phyloP scores from a whole-genome alignment of 1,140 invertebrate species.

The Akabosia matsudoensis region DNA sequence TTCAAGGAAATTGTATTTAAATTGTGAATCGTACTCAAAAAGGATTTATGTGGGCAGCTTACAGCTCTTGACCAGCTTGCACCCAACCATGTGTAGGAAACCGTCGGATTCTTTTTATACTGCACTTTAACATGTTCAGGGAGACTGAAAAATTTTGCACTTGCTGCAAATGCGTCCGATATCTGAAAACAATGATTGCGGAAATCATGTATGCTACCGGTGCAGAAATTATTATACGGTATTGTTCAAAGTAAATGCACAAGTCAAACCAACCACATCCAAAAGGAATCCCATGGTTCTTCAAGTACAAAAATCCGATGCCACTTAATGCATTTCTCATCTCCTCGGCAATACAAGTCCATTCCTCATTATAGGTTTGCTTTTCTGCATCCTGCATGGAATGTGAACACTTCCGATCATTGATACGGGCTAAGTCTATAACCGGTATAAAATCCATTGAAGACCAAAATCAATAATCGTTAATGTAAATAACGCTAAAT shows the following conservation, averaged over 20 bases:
- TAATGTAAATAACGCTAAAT: not conserved
- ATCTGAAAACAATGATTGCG: slow-evolving; percentile 4
- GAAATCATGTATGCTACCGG: too few relatives aligned
- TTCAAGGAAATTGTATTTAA: too few relatives aligned
- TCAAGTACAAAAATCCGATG: slow-evolving; percentile 35
- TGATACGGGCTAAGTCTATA: not conserved
- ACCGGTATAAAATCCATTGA: slow-evolving; percentile 15
- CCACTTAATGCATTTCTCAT: slow-evolving; percentile 21
- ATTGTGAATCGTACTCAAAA: too few relatives aligned
- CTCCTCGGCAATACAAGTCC: slow-evolving; percentile 10
- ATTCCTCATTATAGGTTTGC: too few relatives aligned
- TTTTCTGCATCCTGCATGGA: too few relatives aligned
- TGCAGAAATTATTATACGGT: too few relatives aligned
- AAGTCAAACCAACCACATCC: not conserved
- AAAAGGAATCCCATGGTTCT: slow-evolving; percentile 27
- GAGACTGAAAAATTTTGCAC: slow-evolving; percentile 8
- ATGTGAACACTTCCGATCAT: too few relatives aligned
- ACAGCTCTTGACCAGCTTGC: slow-evolving; percentile 22
- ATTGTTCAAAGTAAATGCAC: not conserved
- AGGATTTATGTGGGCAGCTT: not conserved
- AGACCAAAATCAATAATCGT: too few relatives aligned
- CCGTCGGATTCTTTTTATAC: not conserved
- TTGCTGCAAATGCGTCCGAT: slow-evolving; percentile 1
- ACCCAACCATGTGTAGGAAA: not conserved
- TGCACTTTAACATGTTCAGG: not conserved